Conservation (phyloP, 2,797 vertebrate species). For the Cephalopachus bancanus region DNA sequence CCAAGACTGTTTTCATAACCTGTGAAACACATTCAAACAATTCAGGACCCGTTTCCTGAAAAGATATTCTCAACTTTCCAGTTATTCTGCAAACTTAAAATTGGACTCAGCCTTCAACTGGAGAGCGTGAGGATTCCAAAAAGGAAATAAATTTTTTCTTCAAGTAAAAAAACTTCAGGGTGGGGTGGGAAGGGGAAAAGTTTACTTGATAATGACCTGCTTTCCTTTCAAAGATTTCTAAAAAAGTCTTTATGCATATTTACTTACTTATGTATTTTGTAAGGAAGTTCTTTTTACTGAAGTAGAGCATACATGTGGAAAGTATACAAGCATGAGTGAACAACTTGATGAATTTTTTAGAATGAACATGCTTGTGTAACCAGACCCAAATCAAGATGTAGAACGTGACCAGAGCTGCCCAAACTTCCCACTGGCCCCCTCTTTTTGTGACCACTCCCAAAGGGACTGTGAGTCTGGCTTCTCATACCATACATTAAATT, state of each 20-base stretch:
- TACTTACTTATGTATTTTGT: not conserved
- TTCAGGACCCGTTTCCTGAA: conserved; percentile 80
- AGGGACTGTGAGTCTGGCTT: not conserved
- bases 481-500: not conserved
- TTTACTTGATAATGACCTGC: conserved; percentile 8
- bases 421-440: not conserved
- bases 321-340: not conserved
- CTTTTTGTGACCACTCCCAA: too few species aligned
- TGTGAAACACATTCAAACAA: conserved; percentile 78
- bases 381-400: not conserved
- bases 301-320: not conserved
- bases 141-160: conserved; percentile 64
- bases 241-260: not conserved
- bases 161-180: conserved; percentile 18
- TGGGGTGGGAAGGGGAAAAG: not conserved
- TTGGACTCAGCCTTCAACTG: not conserved
- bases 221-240: conserved; percentile 48
- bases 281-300: not conserved
- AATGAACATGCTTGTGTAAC: not conserved
- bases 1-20: conserved; percentile 81
- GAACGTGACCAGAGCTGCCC: not conserved
- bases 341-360: not conserved
- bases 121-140: not conserved
- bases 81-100: conserved; percentile 51
- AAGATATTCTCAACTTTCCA: conserved; percentile 75